Evolutionary conservation across 37 sponge, comb jelly and placozoan species (phyloP).

Genomic region (Diacarnus erythraeanus): DNA sequence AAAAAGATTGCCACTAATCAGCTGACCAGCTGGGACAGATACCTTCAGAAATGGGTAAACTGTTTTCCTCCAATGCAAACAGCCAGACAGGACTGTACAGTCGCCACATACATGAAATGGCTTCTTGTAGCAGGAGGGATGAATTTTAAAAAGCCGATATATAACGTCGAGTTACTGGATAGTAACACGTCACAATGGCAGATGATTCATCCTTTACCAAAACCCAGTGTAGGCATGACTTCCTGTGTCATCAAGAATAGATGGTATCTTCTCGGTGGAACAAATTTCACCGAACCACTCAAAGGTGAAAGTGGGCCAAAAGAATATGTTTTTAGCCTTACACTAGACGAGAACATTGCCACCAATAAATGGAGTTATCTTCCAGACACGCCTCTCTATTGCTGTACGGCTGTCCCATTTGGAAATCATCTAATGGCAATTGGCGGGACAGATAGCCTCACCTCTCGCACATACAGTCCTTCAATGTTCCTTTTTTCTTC

Average conservation of each 20-base stretch:
- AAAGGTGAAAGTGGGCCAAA: slow-evolving; percentile 41
- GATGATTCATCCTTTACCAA: slow-evolving; percentile 14
- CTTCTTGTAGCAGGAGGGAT: slow-evolving; percentile 58
- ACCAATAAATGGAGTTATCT: slow-evolving; percentile 30
- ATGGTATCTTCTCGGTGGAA: slow-evolving; percentile 56
- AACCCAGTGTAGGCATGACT: slow-evolving; percentile 39
- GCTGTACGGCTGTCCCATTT: slow-evolving; percentile 46
- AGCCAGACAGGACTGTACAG: slow-evolving; percentile 37
- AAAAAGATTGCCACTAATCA: slow-evolving; percentile 42
- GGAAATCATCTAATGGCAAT: slow-evolving; percentile 45
- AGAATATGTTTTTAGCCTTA: slow-evolving; percentile 16
- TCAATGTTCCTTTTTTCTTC: slow-evolving; percentile 39
- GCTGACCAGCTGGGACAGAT: slow-evolving; percentile 44
- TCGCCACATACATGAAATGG: slow-evolving; percentile 5
- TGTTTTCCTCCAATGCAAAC: slow-evolving; percentile 43
- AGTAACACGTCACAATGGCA: slow-evolving; percentile 43
- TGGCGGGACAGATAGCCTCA: slow-evolving; percentile 36
- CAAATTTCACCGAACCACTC: slow-evolving; percentile 32
- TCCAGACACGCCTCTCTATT: slow-evolving; percentile 31
- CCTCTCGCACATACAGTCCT: slow-evolving; percentile 9
- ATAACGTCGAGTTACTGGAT: slow-evolving; percentile 54
- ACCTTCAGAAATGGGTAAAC: slow-evolving; percentile 21
- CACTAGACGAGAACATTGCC: slow-evolving; percentile 22
- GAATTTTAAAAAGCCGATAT: slow-evolving; percentile 33
- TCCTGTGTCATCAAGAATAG: slow-evolving; percentile 27